phyloP scores from a whole-genome alignment of 2,113 vertebrate species.

The Apistogramma diplotaenia region DNA sequence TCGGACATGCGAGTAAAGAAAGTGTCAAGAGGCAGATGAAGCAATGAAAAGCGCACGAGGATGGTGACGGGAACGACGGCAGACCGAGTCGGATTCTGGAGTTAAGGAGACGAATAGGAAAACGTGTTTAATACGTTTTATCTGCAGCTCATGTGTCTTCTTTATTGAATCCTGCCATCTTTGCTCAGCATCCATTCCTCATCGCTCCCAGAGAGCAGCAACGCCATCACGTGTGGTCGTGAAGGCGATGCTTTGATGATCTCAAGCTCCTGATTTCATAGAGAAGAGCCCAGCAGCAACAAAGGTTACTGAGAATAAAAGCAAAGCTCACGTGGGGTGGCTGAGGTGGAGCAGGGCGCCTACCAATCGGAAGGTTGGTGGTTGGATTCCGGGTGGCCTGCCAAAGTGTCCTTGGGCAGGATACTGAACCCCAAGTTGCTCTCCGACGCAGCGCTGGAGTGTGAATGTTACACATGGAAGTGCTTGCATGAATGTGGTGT shows the following conservation, averaged over 20 bases:
- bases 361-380: no score
- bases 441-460: no score
- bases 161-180: not conserved
- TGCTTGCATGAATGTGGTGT: no score
- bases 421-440: no score
- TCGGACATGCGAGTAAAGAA: not conserved
- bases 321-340: no score
- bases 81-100: not conserved
- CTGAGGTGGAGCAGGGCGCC: no score
- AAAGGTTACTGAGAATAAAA: not conserved
- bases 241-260: not conserved
- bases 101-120: not conserved
- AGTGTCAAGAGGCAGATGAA: not conserved
- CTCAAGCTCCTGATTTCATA: not conserved
- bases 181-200: not conserved
- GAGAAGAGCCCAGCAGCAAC: not conserved
- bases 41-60: not conserved
- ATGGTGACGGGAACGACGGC: not conserved
- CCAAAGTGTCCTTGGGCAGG: no score
- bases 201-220: not conserved
- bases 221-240: not conserved
- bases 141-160: not conserved
- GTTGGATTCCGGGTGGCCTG: no score
- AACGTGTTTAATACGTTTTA: not conserved
- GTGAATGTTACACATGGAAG: no score